Evolutionary conservation across 2,797 vertebrate genomes (phyloP), one percentile per base, ranked within the genome.

Genomic region (Myioborus miniatus): DNA sequence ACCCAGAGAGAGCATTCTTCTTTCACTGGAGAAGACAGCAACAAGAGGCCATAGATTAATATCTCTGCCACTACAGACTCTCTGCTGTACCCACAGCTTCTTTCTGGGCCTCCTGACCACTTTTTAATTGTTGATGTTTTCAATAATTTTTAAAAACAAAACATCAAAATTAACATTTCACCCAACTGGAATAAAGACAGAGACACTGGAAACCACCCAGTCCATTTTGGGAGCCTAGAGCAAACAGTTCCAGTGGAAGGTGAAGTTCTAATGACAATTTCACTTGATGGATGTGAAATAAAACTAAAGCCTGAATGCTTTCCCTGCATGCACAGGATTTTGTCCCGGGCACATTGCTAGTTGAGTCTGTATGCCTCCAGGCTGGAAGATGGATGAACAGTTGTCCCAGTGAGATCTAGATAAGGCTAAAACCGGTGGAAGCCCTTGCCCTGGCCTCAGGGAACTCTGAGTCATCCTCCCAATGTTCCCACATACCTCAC

Each of bases 1-100:
- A 96, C 39, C 71, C 69, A 8, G 44, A 82, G 44, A 95, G 12
- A 63, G 65, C 24, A 82, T 94, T 72, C 89, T 91, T 96, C 76
- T 94, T 92, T 56, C 23, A 6, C 4, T 78, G 79, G 52, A 93
- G 76, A 41, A 71, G 80, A 82, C 47, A 89, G 39, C 32, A 81
- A 47, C 9, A 24, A 89, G 55, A 96, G 62, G 32, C 63, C 80
- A 41, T 9, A 56, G 44, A 81, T 93, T 84, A 90, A 76, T 63
- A 41, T 55, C 32, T 46, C 36, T 64, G 59, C 50, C 47, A 34
- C 77, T 49, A 76, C 44, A 26, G 11, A 13, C 19, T 80, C 41
- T 43, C 83, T 64, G 46, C 41, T 59, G 34, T 11, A 87, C 11
- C 76, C 68, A 88, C 5, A 17, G 43, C 63, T 90, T 93, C 43